These are phyloP conservation scores for Papilio protenor DNA, from an alignment of 2,888 invertebrate genomes.

Conservation along the genomic window DNA sequence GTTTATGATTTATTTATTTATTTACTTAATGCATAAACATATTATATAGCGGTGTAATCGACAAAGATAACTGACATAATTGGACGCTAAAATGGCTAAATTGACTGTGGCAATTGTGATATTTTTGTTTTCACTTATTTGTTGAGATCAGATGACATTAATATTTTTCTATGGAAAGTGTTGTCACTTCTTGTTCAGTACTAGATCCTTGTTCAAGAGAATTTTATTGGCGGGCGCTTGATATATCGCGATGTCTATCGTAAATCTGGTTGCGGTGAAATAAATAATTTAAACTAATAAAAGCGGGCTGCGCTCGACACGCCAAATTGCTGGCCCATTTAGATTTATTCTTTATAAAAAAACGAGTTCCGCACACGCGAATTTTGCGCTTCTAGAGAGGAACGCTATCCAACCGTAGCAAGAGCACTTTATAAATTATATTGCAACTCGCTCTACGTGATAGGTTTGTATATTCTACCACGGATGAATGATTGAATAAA, in stretches of 20 bases:
- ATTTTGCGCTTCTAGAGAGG: slow-evolving; percentile 3
- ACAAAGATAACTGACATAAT: no score
- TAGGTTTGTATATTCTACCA: neutral
- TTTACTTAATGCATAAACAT: no score
- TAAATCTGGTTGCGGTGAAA: slow-evolving; percentile 81
- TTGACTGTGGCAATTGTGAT: neutral
- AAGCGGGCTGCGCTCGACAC: slow-evolving; percentile 60
- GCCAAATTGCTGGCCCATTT: slow-evolving; percentile 45
- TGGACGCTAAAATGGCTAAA: no score
- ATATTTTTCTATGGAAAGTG: neutral
- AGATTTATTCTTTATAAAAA: slow-evolving; percentile 46
- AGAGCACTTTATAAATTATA: slow-evolving; percentile 30
- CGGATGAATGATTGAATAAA: neutral
- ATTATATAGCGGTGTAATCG: no score
- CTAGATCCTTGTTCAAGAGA: slow-evolving; percentile 54
- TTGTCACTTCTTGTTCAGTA: slow-evolving; percentile 44
- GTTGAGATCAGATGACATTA: neutral
- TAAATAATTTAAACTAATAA: slow-evolving; percentile 84
- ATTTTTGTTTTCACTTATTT: neutral
- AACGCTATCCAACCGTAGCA: slow-evolving; percentile 3
- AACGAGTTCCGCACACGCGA: slow-evolving; percentile 38
- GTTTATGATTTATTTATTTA: no score
- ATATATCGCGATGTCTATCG: slow-evolving; percentile 80
- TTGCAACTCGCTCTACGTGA: neutral
- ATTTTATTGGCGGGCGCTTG: slow-evolving; percentile 80